phyloP scores from a whole-genome alignment of 2,113 vertebrate species.

The Aphyosemion australe region DNA sequence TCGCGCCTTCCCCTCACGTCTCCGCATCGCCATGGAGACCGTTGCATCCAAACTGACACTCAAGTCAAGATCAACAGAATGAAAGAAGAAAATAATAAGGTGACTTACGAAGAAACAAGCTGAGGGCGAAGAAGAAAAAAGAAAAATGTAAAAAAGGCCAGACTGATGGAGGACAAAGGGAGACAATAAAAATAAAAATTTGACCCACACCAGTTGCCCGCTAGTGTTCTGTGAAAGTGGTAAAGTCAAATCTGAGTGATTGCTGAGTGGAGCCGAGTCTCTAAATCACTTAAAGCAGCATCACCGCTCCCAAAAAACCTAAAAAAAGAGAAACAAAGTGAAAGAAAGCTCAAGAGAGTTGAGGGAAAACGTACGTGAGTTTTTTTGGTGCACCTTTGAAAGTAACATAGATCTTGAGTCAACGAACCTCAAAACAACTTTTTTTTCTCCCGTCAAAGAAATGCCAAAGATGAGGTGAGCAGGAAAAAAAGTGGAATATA shows the following conservation, averaged over 20 bases:
- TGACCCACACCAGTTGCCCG: constrained; percentile 16
- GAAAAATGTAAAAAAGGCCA: constrained; percentile 7
- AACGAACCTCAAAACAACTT: constrained; percentile 4
- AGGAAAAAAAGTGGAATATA: constrained; percentile 5
- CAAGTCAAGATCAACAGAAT: constrained; percentile 41
- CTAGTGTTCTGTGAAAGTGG: constrained; percentile 46
- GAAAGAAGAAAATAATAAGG: background rate
- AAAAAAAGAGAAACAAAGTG: constrained; percentile 28
- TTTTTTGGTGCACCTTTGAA: constrained; percentile 7
- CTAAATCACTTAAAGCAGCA: constrained; percentile 39
- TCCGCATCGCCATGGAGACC: constrained; percentile 18
- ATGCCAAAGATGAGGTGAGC: constrained; percentile 1
- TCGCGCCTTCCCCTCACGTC: constrained; percentile 11
- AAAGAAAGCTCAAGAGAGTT: constrained; percentile 18
- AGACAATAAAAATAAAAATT: constrained; percentile 37
- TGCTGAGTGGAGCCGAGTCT: constrained; percentile 29
- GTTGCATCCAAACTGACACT: constrained; percentile 27
- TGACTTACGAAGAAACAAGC: background rate
- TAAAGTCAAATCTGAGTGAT: constrained; percentile 51
- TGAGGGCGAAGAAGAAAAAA: too few species aligned
- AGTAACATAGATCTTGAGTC: background rate
- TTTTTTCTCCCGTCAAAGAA: background rate
- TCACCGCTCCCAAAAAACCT: constrained; percentile 6
- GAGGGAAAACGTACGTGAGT: background rate
- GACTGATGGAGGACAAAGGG: background rate